Conservation (phyloP, 2,797 vertebrate species). For the Artibeus jamaicensis region DNA sequence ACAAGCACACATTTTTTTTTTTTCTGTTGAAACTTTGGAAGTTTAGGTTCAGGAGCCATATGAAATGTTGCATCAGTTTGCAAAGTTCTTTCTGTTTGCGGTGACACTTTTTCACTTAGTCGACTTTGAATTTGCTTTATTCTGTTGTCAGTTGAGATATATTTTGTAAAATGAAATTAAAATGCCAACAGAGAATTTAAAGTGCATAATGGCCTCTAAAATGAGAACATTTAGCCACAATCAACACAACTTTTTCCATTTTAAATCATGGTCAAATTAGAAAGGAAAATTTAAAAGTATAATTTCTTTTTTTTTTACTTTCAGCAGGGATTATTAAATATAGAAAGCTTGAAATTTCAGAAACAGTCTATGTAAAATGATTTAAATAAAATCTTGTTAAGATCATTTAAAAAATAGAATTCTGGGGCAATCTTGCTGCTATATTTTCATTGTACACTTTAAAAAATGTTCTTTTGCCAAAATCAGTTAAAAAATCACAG, state of each 20-base stretch:
- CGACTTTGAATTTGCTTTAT: conserved; percentile 78
- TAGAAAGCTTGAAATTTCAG: conserved; percentile 76
- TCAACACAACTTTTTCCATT: conserved; percentile 77
- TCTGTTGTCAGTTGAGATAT: conserved; percentile 78
- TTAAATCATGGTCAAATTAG: conserved; percentile 77
- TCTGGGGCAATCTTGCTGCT: conserved; percentile 71
- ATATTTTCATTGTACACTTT: conserved; percentile 74
- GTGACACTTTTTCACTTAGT: conserved; percentile 75
- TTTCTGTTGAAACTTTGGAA: conserved; percentile 68
- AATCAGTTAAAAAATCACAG: conserved; percentile 68
- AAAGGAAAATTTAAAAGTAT: conserved; percentile 77
- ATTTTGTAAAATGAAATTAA: conserved; percentile 78
- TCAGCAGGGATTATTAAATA: conserved; percentile 76
- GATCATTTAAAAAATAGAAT: conserved; percentile 74
- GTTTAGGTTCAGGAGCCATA: conserved; percentile 74
- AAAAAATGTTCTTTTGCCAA: conserved; percentile 69
- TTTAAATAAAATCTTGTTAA: conserved; percentile 77
- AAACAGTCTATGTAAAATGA: conserved; percentile 73
- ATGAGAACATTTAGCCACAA: conserved; percentile 74
- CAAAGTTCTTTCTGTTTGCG: conserved; percentile 77
- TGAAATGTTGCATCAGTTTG: conserved; percentile 76
- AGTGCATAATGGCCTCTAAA: conserved; percentile 76
- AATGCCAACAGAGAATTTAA: conserved; percentile 79
- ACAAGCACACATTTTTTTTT: conserved; percentile 27
- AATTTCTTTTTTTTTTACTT: conserved; percentile 67